Percentiles rank a stretch among this genome's conserved stretches.
Conservation (phyloP, 2,797 vertebrate species). For the Ispidina lecontei region DNA sequence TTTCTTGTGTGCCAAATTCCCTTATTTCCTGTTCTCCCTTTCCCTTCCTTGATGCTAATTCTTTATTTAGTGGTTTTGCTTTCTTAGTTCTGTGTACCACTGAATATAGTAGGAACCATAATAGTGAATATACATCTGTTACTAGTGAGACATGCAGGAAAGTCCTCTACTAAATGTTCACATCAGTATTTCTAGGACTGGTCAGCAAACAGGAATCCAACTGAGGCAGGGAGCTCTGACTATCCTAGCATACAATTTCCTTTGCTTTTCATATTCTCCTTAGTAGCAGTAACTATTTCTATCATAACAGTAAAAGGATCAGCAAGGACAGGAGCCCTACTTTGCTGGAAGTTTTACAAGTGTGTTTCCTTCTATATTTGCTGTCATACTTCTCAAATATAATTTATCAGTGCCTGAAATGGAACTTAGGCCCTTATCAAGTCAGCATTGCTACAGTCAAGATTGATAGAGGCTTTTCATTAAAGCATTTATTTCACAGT, state of each 20-base stretch:
- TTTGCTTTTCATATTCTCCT: neutral
- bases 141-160: neutral
- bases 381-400: neutral
- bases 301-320: neutral
- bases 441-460: neutral
- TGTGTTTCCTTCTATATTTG: neutral
- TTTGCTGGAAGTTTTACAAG: neutral
- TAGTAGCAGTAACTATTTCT: neutral
- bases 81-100: accelerated
- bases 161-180: neutral
- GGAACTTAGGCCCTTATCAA: neutral
- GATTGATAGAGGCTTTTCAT: neutral
- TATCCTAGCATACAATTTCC: neutral
- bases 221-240: neutral
- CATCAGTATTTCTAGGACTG: neutral
- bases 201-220: neutral
- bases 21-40: neutral
- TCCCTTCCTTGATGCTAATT: neutral
- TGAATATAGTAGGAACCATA: neutral
- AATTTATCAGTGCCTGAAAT: neutral
- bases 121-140: neutral
- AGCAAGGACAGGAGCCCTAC: neutral
- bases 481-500: neutral
- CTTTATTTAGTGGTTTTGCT: neutral
- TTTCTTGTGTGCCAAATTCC: neutral